Conservation (phyloP, 2,888 invertebrate genomes). For the Sphaerophoria taeniata region DNA sequence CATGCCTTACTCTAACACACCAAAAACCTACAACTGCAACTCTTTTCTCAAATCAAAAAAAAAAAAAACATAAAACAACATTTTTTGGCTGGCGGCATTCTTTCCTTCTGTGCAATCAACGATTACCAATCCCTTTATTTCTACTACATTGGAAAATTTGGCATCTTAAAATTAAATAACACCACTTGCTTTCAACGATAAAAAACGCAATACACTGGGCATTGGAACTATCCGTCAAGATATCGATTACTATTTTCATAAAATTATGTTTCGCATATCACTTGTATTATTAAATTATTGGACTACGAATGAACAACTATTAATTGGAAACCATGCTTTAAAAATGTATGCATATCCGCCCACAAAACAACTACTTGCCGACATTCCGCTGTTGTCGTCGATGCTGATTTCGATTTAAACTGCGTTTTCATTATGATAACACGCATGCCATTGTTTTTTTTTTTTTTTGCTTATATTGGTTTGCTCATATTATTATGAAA, state of each 20-base stretch:
- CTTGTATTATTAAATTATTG: background rate
- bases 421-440: slow-evolving; percentile 44
- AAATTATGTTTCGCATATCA: background rate
- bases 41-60: slow-evolving; percentile 60
- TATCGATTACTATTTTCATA: slow-evolving; percentile 23
- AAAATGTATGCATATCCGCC: slow-evolving; percentile 29
- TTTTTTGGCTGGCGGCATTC: slow-evolving; percentile 26
- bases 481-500: background rate
- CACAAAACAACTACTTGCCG: slow-evolving; percentile 56
- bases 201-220: slow-evolving; percentile 38
- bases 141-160: slow-evolving; percentile 42
- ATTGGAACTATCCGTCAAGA: slow-evolving; percentile 49
- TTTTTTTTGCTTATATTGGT: background rate
- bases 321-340: background rate
- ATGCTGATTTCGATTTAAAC: slow-evolving; percentile 52
- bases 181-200: slow-evolving; percentile 17
- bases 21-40: slow-evolving; percentile 44
- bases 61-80: slow-evolving; percentile 61
- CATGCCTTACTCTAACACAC: slow-evolving; percentile 61
- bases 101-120: background rate
- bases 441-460: slow-evolving; percentile 60
- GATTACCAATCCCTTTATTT: background rate
- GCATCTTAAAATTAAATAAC: slow-evolving; percentile 41
- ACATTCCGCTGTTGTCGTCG: slow-evolving; percentile 48
- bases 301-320: background rate